phyloP scores from a whole-genome alignment of 2,797 vertebrate species.

The Harpagifer antarcticus region DNA sequence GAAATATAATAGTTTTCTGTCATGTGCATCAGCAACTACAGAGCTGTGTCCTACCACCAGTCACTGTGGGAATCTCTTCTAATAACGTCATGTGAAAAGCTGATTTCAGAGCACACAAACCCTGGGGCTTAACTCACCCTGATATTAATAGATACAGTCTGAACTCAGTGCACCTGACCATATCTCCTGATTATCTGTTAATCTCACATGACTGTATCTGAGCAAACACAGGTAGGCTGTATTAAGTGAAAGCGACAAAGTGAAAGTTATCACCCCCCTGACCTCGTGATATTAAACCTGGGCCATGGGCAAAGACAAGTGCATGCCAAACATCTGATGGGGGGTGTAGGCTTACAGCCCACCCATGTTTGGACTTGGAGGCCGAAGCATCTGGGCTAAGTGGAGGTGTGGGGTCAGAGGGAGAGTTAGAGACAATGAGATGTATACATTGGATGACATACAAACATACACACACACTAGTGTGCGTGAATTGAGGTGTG shows the following conservation, averaged over 20 bases:
- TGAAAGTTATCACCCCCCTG: slow-evolving; percentile 27
- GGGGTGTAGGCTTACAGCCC: slow-evolving; percentile 55
- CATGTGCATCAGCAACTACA: slow-evolving; percentile 17
- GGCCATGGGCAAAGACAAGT: slow-evolving; percentile 3
- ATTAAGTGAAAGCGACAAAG: slow-evolving; percentile 23
- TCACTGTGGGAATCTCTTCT: slow-evolving; percentile 44
- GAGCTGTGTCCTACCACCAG: slow-evolving; percentile 41
- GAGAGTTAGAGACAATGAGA: slow-evolving; percentile 54
- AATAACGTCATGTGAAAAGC: slow-evolving; percentile 66
- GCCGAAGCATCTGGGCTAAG: slow-evolving; percentile 40
- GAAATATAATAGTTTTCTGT: slow-evolving; percentile 23
- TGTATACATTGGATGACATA: slow-evolving; percentile 34
- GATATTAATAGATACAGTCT: slow-evolving; percentile 76
- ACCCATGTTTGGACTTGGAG: slow-evolving; percentile 51
- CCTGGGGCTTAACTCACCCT: slow-evolving; percentile 68
- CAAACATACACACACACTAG: slow-evolving; percentile 55
- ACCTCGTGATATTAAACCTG: slow-evolving; percentile 35
- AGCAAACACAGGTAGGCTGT: slow-evolving; percentile 17
- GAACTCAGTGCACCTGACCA: slow-evolving; percentile 36
- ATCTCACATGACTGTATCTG: slow-evolving; percentile 39
- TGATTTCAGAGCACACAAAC: slow-evolving; percentile 54
- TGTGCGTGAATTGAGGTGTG: slow-evolving; percentile 44
- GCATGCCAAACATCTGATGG: slow-evolving; percentile 20
- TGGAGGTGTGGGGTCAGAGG: slow-evolving; percentile 51
- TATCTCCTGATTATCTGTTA: slow-evolving; percentile 64